Conservation (phyloP, 2,113 vertebrate species). For the Eurystomus gularis region DNA sequence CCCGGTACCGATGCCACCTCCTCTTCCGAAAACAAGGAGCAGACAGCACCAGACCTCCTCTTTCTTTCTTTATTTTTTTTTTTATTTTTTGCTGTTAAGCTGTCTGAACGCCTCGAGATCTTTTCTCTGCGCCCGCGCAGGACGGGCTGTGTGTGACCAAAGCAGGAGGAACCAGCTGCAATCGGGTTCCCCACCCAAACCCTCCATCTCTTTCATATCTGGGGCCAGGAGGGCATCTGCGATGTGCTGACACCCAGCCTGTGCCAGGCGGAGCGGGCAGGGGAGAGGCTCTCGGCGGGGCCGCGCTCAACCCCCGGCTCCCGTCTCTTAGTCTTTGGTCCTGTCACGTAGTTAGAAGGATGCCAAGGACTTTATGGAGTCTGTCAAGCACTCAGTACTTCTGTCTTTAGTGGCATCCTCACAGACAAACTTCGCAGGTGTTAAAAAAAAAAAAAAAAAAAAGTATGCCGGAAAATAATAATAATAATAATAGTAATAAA, state of each 20-base stretch:
- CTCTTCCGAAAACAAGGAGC: background rate
- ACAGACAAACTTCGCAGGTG: slow-evolving; percentile 67
- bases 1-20: background rate
- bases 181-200: background rate
- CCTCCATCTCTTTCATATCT: background rate
- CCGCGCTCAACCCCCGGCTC: background rate
- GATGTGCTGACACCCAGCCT: fast-evolving
- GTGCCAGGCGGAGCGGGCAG: background rate
- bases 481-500: slow-evolving; percentile 11
- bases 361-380: slow-evolving; percentile 55
- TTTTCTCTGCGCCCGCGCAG: background rate
- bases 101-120: no score
- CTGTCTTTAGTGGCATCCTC: slow-evolving; percentile 68
- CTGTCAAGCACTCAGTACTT: slow-evolving; percentile 43
- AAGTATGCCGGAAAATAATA: slow-evolving; percentile 40
- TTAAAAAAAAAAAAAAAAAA: slow-evolving; percentile 32
- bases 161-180: background rate
- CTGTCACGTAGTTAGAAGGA: slow-evolving; percentile 51
- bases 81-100: background rate
- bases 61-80: no score
- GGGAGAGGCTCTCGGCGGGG: background rate
- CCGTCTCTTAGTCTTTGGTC: background rate
- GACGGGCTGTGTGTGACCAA: background rate
- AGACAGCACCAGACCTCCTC: background rate
- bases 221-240: background rate